Evolutionary conservation across 2,113 vertebrate species (phyloP).

Genomic region (Pygoscelis antarcticus): DNA sequence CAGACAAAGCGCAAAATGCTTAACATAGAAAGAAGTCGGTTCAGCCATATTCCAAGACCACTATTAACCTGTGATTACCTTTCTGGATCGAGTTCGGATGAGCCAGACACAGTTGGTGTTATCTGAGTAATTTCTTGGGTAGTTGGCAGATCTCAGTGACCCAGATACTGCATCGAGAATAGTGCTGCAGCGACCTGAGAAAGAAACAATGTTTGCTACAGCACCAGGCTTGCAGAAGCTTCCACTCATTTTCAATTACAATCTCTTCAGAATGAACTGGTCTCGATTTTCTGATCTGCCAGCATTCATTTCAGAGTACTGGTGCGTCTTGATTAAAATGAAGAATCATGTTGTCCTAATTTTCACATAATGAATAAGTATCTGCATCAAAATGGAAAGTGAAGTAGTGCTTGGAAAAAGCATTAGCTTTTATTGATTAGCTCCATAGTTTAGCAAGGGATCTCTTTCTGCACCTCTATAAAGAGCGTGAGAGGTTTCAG

Average conservation of each 20-base stretch:
- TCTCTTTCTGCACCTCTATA: background rate
- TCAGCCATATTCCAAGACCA: background rate
- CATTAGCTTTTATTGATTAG: background rate
- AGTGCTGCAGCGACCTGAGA: slow-evolving; percentile 56
- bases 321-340: background rate
- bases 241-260: background rate
- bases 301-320: background rate
- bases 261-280: background rate
- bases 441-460: background rate
- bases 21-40: background rate
- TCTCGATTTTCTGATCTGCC: background rate
- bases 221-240: background rate
- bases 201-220: background rate
- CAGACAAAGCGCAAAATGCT: background rate
- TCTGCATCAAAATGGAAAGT: background rate
- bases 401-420: background rate
- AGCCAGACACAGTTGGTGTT: slow-evolving; percentile 63
- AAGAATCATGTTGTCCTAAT: background rate
- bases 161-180: slow-evolving; percentile 30
- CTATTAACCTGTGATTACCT: background rate
- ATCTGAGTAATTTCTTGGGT: slow-evolving; percentile 40
- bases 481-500: background rate
- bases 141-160: slow-evolving; percentile 16
- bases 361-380: background rate
- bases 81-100: slow-evolving; percentile 37